Conservation (phyloP, 1,140 invertebrate genomes). For the Drosophila orosa region DNA sequence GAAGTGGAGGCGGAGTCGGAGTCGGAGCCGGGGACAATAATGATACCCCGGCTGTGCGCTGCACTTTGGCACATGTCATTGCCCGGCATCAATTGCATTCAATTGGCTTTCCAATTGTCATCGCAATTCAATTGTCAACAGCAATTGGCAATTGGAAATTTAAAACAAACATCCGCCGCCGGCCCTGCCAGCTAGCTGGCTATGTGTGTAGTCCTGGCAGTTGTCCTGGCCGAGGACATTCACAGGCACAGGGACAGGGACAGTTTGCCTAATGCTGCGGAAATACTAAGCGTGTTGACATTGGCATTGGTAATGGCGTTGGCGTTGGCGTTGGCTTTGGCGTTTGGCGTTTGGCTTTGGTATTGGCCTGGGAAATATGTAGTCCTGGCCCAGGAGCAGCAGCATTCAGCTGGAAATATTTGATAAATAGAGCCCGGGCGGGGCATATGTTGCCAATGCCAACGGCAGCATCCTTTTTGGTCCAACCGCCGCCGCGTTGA, state of each 20-base stretch:
- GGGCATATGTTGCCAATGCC: slow-evolving; percentile 47
- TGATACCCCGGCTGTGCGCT: slow-evolving; percentile 12
- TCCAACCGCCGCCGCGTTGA: slow-evolving; percentile 5
- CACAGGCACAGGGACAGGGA: background rate
- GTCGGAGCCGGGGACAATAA: background rate
- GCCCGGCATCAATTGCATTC: slow-evolving; percentile 72
- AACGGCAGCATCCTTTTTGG: slow-evolving; percentile 14
- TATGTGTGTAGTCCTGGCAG: background rate
- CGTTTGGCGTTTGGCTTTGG: too few species aligned
- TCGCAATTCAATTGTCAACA: slow-evolving; percentile 69
- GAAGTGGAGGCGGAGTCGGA: background rate
- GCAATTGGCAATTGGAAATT: slow-evolving; percentile 73
- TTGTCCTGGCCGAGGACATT: background rate
- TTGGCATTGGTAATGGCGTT: slow-evolving; percentile 29
- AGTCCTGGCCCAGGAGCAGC: background rate
- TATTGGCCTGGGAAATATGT: slow-evolving; percentile 5
- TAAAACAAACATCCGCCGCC: slow-evolving; percentile 67
- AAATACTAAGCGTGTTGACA: slow-evolving; percentile 59
- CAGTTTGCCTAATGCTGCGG: slow-evolving; percentile 63
- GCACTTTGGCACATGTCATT: slow-evolving; percentile 46
- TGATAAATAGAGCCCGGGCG: slow-evolving; percentile 45
- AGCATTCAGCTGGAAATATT: slow-evolving; percentile 64
- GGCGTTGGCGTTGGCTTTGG: background rate
- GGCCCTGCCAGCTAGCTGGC: background rate
- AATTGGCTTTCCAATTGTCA: slow-evolving; percentile 76